Evolutionary conservation across 1,140 invertebrate species (phyloP).

Genomic region (Sminthurides bifidus): DNA sequence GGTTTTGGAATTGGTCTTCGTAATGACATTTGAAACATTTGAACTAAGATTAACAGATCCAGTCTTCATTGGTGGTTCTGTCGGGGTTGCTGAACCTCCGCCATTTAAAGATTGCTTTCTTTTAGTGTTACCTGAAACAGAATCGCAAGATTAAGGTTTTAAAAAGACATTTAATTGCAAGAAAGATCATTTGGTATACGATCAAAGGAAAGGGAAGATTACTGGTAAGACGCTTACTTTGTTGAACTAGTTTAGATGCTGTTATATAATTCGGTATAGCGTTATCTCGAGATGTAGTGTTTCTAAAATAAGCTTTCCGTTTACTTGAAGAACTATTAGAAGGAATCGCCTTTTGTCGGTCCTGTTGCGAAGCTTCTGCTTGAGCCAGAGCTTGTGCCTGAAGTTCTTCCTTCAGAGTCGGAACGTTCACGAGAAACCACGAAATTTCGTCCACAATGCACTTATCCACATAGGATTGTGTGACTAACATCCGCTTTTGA

Average conservation of each 20-base stretch:
- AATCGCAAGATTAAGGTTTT: too few species aligned
- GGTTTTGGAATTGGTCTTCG: too few species aligned
- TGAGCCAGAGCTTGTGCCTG: neutral
- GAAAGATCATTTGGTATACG: too few species aligned
- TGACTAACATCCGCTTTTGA: conserved; percentile 58
- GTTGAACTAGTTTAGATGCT: neutral
- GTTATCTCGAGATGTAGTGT: neutral
- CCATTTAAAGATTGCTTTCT: too few species aligned
- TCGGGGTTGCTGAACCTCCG: too few species aligned
- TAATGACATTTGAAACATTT: too few species aligned
- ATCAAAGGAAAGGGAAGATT: too few species aligned
- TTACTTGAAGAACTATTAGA: conserved; percentile 17
- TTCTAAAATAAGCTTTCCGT: conserved; percentile 12
- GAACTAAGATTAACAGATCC: too few species aligned
- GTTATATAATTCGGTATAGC: neutral
- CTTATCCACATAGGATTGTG: conserved; percentile 68
- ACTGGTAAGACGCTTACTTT: too few species aligned
- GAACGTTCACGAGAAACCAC: conserved; percentile 10
- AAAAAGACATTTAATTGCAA: too few species aligned
- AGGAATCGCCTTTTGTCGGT: conserved; percentile 1
- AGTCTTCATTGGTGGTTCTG: too few species aligned
- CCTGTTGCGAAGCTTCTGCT: neutral
- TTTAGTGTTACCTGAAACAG: too few species aligned
- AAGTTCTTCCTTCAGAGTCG: neutral
- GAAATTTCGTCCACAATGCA: conserved; percentile 47